Evolutionary conservation across 2,797 vertebrate genomes (phyloP).

Genomic region (Pipistrellus pygmaeus): DNA sequence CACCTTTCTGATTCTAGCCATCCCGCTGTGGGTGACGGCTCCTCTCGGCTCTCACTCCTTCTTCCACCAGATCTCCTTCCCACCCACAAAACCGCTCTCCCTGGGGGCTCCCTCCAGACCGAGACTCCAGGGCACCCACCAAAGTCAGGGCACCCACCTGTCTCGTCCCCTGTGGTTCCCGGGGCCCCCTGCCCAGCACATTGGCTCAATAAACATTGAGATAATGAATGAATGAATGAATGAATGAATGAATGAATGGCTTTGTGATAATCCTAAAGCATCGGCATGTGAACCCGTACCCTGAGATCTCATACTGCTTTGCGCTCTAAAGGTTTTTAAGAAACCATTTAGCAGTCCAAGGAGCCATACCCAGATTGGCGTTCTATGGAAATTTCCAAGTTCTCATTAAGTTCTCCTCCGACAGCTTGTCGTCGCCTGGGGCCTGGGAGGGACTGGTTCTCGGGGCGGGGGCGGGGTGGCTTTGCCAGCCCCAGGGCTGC

Average conservation of each 20-base stretch:
- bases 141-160: neutral
- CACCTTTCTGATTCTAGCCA: accelerated
- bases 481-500: neutral
- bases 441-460: neutral
- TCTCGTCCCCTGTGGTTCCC: neutral
- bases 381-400: slow-evolving; percentile 31
- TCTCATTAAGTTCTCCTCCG: neutral
- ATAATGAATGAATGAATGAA: neutral
- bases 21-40: accelerated
- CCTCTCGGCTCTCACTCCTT: neutral
- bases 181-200: neutral
- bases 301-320: neutral
- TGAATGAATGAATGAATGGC: neutral
- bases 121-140: too few relatives aligned
- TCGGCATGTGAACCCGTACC: neutral
- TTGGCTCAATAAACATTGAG: neutral
- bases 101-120: neutral
- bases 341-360: neutral
- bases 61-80: neutral
- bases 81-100: neutral
- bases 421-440: neutral
- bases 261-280: neutral
- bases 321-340: neutral
- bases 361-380: neutral
- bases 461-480: neutral